These are phyloP conservation scores for Engystomops pustulosus DNA, from an alignment of 2,113 vertebrate genomes.

Conservation along the genomic window DNA sequence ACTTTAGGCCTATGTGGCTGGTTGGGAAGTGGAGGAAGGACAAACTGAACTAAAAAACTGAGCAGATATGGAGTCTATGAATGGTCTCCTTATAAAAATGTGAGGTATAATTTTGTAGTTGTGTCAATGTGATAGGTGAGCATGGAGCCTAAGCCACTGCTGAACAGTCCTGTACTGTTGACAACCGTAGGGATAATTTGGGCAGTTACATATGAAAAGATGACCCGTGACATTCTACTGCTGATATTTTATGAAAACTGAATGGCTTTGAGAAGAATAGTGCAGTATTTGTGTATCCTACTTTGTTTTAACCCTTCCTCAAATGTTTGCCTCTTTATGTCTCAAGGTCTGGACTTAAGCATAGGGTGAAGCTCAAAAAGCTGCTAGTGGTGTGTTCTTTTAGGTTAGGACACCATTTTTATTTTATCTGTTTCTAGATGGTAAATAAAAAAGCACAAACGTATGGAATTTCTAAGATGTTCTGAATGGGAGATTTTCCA, in stretches of 20 bases:
- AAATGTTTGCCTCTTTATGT: not conserved
- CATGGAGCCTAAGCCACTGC: not conserved
- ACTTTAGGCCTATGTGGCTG: slow-evolving; percentile 36
- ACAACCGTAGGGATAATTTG: not conserved
- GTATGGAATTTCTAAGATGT: slow-evolving; percentile 11
- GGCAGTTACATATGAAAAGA: not conserved
- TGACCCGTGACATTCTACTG: slow-evolving; percentile 15
- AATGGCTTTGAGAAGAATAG: slow-evolving; percentile 21
- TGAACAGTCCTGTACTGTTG: slow-evolving; percentile 39
- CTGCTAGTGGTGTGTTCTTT: slow-evolving; percentile 20
- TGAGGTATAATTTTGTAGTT: slow-evolving; percentile 34
- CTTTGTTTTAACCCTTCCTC: slow-evolving; percentile 18
- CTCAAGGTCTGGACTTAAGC: not conserved
- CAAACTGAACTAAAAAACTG: slow-evolving; percentile 18
- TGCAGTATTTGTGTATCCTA: slow-evolving; percentile 58
- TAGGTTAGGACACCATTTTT: not conserved
- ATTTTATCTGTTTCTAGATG: slow-evolving; percentile 2
- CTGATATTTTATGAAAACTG: slow-evolving; percentile 28
- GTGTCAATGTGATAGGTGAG: slow-evolving; percentile 37
- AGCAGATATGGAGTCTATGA: slow-evolving; percentile 18
- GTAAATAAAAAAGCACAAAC: slow-evolving; percentile 19
- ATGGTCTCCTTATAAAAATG: slow-evolving; percentile 19
- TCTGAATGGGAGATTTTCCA: not conserved
- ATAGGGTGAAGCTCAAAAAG: slow-evolving; percentile 29
- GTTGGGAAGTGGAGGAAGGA: slow-evolving; percentile 10